Evolutionary conservation across 2,888 invertebrate genomes (phyloP), one percentile per base, ranked within the genome.

Genomic region (Mactromeris polynyma): DNA sequence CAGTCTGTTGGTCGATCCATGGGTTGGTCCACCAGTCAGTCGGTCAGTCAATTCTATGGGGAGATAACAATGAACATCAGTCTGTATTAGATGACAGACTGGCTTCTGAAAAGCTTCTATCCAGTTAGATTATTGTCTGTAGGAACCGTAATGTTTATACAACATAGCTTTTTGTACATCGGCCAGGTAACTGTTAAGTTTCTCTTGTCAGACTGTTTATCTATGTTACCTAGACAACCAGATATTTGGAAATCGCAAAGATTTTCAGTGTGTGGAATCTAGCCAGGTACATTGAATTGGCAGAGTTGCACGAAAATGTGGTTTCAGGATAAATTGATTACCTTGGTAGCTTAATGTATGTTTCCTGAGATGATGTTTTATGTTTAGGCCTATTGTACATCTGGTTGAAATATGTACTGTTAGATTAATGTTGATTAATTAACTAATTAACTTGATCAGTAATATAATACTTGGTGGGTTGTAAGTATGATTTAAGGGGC

Each of bases 151-250:
- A 73, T 77, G 73, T 77, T 83, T 83, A 83, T 73, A 46, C 69
- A 69, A 69, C 83, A 83, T 46, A 36, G 21, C 46, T 31, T 64
- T 36, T 64, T 83, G 73, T 77, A 83, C 33, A 58, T 69, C 14
- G 26, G 36, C 83, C 83, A 83, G 83, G 83, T 83, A 83, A 46
- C 69, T 73, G 73, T 83, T 46, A 40, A n/a, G 77, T 33, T 31
- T 73, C 73, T 78, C 84, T 78, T 84, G 84, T 84, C 84, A 78
- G 84, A 46, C 78, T 84, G 84, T 84, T 84, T 84, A 84, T 84
- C 84, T 78, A 31, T 78, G 54, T 84, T 54, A 4, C 84, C 84
- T 51, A 46, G 84, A 54, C 54, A 78, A 78, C 84, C 54, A 78
- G 78, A 78, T 46, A 73, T 84, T 84, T 84, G 69, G 77, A 73